Percentiles rank a stretch among this genome's conserved stretches.
These are phyloP conservation scores for Amphimedon queenslandica DNA, from an alignment of 37 sponge, comb jelly and placozoan genomes.

Conservation along the genomic window DNA sequence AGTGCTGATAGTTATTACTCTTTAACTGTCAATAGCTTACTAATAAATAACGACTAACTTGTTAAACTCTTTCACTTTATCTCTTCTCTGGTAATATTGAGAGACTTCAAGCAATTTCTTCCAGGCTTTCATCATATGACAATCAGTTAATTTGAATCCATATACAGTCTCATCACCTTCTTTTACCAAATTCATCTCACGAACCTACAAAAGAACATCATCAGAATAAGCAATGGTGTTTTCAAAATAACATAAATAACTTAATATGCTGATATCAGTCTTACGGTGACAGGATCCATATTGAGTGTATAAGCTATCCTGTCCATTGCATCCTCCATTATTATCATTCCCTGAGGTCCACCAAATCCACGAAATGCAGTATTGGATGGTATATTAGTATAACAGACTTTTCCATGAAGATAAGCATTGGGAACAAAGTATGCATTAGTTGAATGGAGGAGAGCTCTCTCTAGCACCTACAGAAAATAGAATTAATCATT, in stretches of 20 bases:
- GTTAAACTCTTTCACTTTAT: conserved; percentile 53
- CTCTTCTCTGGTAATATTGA: conserved; percentile 20
- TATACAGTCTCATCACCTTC: conserved; percentile 62
- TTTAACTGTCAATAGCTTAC: background rate
- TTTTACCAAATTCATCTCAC: conserved; percentile 50
- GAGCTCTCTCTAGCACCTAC: conserved; percentile 60
- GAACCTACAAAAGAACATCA: conserved; percentile 20
- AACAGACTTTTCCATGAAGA: conserved; percentile 40
- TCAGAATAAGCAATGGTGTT: background rate
- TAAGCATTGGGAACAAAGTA: conserved; percentile 66
- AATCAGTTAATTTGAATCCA: conserved; percentile 30
- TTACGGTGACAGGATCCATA: conserved; percentile 32
- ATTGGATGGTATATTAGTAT: conserved; percentile 76
- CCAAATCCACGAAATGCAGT: conserved; percentile 93
- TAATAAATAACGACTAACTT: conserved; percentile 32
- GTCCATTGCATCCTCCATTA: conserved; percentile 50
- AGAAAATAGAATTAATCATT: conserved; percentile 1
- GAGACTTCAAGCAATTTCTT: conserved; percentile 36
- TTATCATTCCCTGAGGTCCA: conserved; percentile 78
- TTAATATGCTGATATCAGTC: no score
- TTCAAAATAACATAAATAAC: background rate
- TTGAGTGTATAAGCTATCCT: conserved; percentile 39
- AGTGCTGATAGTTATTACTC: background rate
- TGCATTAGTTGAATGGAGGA: conserved; percentile 58
- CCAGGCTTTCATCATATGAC: conserved; percentile 70